Conservation (phyloP, 2,113 vertebrate species). For the Tiliqua scincoides region DNA sequence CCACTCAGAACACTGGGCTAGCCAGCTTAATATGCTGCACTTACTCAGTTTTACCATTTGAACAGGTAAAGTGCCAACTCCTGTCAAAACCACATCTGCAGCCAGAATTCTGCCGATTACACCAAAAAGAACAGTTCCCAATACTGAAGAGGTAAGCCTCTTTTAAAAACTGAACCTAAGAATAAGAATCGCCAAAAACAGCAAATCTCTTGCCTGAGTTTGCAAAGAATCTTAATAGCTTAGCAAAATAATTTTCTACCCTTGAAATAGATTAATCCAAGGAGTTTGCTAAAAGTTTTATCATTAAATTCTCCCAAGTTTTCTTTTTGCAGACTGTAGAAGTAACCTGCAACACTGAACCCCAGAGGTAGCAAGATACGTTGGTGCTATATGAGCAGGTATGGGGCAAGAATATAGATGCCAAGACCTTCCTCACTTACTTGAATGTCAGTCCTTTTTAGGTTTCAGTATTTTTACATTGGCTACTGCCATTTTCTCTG, state of each 20-base stretch:
- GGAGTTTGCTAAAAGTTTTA: accelerated
- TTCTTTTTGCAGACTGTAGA: accelerated
- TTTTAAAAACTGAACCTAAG: not conserved
- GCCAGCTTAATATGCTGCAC: not conserved
- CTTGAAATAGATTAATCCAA: accelerated
- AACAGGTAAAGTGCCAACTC: not conserved
- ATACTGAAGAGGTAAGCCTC: not conserved
- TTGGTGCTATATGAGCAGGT: not conserved
- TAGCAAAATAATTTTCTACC: accelerated
- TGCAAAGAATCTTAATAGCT: accelerated
- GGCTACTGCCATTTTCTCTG: conserved; percentile 78
- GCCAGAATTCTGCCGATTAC: not conserved
- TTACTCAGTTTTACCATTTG: not conserved
- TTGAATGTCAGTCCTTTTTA: conserved; percentile 81
- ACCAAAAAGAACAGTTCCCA: not conserved
- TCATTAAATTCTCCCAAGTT: accelerated
- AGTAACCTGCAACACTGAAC: accelerated
- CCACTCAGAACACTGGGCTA: not conserved
- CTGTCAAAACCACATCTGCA: too few species aligned
- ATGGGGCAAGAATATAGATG: accelerated
- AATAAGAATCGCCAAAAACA: not conserved
- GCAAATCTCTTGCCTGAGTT: accelerated
- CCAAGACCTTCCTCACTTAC: conserved; percentile 29
- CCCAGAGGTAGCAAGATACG: accelerated
- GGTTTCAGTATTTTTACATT: conserved; percentile 83